Percentiles rank a stretch among this genome's conserved stretches.
Conservation (phyloP, 2,113 vertebrate species). For the Ctenomys sociabilis region DNA sequence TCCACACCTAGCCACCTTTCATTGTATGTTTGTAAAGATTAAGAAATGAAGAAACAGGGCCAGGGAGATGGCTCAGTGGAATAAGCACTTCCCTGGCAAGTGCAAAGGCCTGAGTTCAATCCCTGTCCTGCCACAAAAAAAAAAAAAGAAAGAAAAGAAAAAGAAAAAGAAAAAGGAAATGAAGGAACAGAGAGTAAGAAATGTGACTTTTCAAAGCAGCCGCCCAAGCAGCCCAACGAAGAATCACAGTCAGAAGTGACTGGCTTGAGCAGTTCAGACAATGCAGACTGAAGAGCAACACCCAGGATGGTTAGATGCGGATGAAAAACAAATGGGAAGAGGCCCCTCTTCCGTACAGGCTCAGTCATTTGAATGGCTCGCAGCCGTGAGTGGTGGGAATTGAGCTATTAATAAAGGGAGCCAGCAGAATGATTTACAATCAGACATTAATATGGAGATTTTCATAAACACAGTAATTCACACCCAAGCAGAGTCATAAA, state of each 20-base stretch:
- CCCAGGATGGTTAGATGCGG: constrained; percentile 58
- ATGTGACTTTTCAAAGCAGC: constrained; percentile 41
- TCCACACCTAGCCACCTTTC: neutral
- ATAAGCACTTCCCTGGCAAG: too few relatives aligned
- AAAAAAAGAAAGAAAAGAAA: too few relatives aligned
- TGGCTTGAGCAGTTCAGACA: constrained; percentile 67
- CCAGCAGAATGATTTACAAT: constrained; percentile 78
- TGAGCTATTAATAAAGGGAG: constrained; percentile 66
- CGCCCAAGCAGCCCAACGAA: constrained; percentile 58
- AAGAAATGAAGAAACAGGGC: neutral
- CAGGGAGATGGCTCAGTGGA: too few relatives aligned
- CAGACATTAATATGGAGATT: constrained; percentile 63
- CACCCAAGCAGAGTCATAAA: constrained; percentile 73
- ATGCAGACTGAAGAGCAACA: constrained; percentile 52
- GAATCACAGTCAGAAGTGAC: constrained; percentile 37
- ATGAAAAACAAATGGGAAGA: constrained; percentile 75
- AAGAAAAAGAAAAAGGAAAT: too few relatives aligned
- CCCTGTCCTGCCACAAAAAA: too few relatives aligned
- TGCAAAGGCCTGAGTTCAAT: too few relatives aligned
- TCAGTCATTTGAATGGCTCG: constrained; percentile 64
- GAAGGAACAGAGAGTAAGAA: constrained; percentile 14
- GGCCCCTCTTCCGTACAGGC: constrained; percentile 25
- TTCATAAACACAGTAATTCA: constrained; percentile 75
- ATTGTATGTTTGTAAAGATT: constrained; percentile 2
- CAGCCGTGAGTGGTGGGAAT: constrained; percentile 59